These are phyloP conservation scores for Copidosoma floridanum DNA, from an alignment of 1,140 invertebrate species.

Conservation along the genomic window DNA sequence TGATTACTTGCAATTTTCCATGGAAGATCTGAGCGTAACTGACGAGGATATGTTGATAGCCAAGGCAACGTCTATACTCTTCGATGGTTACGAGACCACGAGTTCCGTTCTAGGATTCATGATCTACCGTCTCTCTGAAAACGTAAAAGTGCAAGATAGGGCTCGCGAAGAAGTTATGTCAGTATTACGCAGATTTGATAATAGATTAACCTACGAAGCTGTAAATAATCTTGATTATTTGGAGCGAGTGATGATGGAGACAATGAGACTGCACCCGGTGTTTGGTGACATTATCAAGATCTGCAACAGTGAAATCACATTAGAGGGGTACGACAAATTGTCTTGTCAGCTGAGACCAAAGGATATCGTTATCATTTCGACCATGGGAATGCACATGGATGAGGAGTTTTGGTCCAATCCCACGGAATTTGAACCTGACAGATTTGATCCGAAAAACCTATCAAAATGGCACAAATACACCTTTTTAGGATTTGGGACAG, in stretches of 20 bases:
- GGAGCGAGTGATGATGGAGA: conserved; percentile 61
- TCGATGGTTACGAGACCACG: conserved; percentile 72
- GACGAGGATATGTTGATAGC: conserved; percentile 50
- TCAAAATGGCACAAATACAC: conserved; percentile 37
- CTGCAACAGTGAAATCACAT: conserved; percentile 26
- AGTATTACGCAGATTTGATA: conserved; percentile 54
- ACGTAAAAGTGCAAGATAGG: conserved; percentile 65
- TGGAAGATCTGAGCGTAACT: conserved; percentile 32
- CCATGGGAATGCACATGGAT: conserved; percentile 48
- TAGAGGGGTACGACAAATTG: conserved; percentile 32
- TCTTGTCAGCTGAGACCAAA: conserved; percentile 32
- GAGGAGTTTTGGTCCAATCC: conserved; percentile 61
- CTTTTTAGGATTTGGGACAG: conserved; percentile 61
- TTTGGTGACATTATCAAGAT: conserved; percentile 23
- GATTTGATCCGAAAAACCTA: conserved; percentile 57
- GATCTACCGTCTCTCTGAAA: conserved; percentile 61
- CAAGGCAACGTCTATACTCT: conserved; percentile 64
- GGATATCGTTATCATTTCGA: conserved; percentile 40
- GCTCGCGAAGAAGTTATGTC: conserved; percentile 61
- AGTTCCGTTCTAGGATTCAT: conserved; percentile 62
- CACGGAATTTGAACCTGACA: conserved; percentile 63
- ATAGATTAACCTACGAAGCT: conserved; percentile 61
- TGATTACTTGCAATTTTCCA: conserved; percentile 33
- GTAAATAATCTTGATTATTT: conserved; percentile 64
- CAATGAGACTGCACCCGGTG: conserved; percentile 27